Evolutionary conservation across 2,113 vertebrate species (phyloP).

Genomic region (Aix galericulata): DNA sequence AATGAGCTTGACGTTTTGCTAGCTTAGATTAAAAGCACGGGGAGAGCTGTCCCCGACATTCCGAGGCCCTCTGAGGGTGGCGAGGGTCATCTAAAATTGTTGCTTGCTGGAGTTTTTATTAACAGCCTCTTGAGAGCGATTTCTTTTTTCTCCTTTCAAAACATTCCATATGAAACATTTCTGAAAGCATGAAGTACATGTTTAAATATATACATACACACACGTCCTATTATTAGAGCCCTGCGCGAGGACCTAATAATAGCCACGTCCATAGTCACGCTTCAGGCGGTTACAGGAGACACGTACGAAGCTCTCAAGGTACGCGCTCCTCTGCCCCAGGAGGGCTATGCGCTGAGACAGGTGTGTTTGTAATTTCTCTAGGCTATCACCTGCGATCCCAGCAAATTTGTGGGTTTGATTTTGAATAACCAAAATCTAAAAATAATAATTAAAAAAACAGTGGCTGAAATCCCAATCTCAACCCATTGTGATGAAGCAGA

Average conservation of each 20-base stretch:
- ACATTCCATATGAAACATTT: background rate
- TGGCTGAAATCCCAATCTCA: background rate
- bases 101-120: background rate
- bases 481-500: background rate
- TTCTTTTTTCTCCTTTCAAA: background rate
- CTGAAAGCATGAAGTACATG: background rate
- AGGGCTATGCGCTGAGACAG: background rate
- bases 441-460: background rate
- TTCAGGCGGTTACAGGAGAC: background rate
- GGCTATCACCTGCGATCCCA: background rate
- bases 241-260: conserved; percentile 8
- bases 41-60: background rate
- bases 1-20: background rate
- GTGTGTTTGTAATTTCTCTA: no score
- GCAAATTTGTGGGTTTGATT: background rate
- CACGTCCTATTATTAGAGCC: conserved; percentile 2
- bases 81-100: background rate
- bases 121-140: background rate
- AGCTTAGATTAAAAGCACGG: background rate
- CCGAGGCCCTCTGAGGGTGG: background rate
- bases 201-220: background rate
- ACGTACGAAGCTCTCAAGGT: background rate
- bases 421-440: background rate
- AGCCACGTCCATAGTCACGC: background rate
- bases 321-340: background rate